A percentile compares a stretch with the other conserved stretches of the same genome.
Evolutionary conservation across 2,113 vertebrate species (phyloP).

Genomic region (Origma solitaria): DNA sequence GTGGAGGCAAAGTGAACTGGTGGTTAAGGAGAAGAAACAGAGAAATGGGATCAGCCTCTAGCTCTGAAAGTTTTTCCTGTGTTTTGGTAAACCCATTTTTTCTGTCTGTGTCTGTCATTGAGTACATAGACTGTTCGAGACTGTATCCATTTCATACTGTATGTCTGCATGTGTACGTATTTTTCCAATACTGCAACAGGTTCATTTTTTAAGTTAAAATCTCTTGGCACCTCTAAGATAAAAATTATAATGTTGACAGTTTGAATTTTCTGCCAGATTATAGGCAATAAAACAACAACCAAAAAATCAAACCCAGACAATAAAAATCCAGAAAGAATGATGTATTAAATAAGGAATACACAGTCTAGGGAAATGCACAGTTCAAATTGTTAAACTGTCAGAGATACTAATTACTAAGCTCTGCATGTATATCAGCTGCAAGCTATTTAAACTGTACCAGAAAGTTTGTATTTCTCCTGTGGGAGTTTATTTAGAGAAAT

Average conservation of each 20-base stretch:
- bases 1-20: background rate
- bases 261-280: background rate
- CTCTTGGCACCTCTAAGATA: background rate
- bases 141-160: background rate
- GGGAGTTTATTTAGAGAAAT: background rate
- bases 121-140: background rate
- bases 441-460: background rate
- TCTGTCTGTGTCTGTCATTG: background rate
- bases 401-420: background rate
- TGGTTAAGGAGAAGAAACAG: background rate
- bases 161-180: background rate
- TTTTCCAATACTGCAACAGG: background rate
- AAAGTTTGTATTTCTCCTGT: background rate
- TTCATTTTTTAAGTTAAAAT: background rate
- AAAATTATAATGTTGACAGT: background rate
- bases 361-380: background rate
- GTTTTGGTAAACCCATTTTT: background rate
- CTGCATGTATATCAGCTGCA: background rate
- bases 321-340: background rate
- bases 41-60: background rate
- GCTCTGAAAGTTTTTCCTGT: background rate
- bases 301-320: background rate
- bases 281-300: background rate
- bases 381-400: background rate
- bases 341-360: background rate